Percentiles rank a stretch among this genome's conserved stretches.
Evolutionary conservation across 2,797 vertebrate genomes (phyloP).

Genomic region (Enteromius argenteus): DNA sequence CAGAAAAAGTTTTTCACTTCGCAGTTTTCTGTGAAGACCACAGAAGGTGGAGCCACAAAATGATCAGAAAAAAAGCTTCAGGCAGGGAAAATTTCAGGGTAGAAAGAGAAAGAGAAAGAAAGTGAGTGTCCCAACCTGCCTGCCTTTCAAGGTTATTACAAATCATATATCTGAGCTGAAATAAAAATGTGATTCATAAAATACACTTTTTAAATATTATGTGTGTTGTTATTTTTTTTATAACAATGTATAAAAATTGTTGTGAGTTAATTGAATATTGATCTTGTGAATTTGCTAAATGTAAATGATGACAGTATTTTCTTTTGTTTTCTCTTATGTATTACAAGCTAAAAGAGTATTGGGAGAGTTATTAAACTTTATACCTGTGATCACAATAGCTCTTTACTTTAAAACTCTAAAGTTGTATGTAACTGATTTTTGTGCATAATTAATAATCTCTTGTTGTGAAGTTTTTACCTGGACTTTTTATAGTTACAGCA

Average conservation of each 20-base stretch:
- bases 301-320: not conserved
- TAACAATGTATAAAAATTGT: not conserved
- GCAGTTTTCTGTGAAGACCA: constrained; percentile 28
- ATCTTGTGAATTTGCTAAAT: not conserved
- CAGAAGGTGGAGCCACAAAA: constrained; percentile 24
- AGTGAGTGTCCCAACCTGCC: constrained; percentile 23
- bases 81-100: constrained; percentile 32
- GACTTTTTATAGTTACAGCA: not conserved
- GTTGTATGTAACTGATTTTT: not conserved
- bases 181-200: not conserved
- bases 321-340: not conserved
- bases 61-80: constrained; percentile 23
- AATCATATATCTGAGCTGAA: not conserved
- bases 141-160: constrained; percentile 24
- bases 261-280: constrained; percentile 24
- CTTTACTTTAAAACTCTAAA: not conserved
- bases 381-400: not conserved
- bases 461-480: not conserved
- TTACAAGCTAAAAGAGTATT: not conserved
- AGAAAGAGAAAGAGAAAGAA: constrained; percentile 13
- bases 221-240: not conserved
- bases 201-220: not conserved
- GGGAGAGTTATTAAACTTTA: not conserved
- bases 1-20: constrained; percentile 32
- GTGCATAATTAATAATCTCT: not conserved